These are phyloP conservation scores for Elanus axillaris DNA, from an alignment of 2,113 vertebrate species.

Conservation along the genomic window DNA sequence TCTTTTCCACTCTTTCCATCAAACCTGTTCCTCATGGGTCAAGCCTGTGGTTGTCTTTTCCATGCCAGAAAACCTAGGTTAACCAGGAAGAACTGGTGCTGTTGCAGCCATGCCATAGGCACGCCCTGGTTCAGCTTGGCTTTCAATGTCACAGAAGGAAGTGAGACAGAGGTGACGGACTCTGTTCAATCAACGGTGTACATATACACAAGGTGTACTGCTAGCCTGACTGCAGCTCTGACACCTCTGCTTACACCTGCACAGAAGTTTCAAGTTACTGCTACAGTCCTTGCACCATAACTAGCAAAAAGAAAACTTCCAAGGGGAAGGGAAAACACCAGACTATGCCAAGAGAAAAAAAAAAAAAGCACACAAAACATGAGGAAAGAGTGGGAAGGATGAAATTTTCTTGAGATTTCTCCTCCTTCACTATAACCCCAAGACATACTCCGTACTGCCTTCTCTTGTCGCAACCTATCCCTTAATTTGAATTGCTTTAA, in stretches of 20 bases:
- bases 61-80: not conserved
- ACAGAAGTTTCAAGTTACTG: not conserved
- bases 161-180: not conserved
- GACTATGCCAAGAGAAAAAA: not conserved
- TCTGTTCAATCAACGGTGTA: not conserved
- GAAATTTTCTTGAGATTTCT: not conserved
- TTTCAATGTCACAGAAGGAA: not conserved
- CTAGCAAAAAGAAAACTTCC: not conserved
- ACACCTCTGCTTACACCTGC: not conserved
- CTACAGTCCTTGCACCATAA: not conserved
- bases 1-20: not conserved
- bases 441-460: no score
- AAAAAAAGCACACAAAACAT: not conserved
- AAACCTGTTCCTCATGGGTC: not conserved
- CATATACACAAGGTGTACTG: not conserved
- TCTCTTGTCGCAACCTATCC: not conserved
- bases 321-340: not conserved
- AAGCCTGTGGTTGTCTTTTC: not conserved
- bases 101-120: not conserved
- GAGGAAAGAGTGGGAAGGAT: not conserved
- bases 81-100: not conserved
- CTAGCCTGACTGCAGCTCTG: not conserved
- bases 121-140: not conserved
- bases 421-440: not conserved
- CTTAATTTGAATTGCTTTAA: not conserved